Evolutionary conservation across 2,888 invertebrate genomes (phyloP).

Genomic region (Dimorphilus gyrociliatus): DNA sequence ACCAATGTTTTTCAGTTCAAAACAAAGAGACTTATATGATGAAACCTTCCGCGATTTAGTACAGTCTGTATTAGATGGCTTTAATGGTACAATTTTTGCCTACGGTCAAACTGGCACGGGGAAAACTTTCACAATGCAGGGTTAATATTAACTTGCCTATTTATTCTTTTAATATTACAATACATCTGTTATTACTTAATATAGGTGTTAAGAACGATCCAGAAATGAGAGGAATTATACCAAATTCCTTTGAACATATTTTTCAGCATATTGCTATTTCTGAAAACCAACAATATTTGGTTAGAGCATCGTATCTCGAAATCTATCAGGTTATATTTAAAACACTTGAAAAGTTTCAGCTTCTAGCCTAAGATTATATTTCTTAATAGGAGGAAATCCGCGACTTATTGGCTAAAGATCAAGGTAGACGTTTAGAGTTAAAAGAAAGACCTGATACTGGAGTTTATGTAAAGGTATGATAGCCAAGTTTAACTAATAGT

Average conservation of each 20-base stretch:
- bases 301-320: constrained; percentile 88
- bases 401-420: constrained; percentile 55
- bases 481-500: neutral
- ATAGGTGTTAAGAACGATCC: constrained; percentile 48
- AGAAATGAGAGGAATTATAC: constrained; percentile 72
- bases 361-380: constrained; percentile 1
- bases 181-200: constrained; percentile 6
- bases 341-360: too few species aligned
- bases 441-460: constrained; percentile 64
- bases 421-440: constrained; percentile 51
- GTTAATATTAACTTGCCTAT: constrained; percentile 20
- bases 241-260: constrained; percentile 89
- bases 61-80: constrained; percentile 84
- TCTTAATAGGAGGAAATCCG: constrained; percentile 42
- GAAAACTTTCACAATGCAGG: constrained; percentile 54
- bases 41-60: constrained; percentile 88
- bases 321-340: constrained; percentile 95
- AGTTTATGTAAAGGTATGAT: constrained; percentile 63
- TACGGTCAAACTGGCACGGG: constrained; percentile 99
- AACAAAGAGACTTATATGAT: constrained; percentile 81
- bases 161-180: neutral
- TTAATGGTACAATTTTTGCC: constrained; percentile 97
- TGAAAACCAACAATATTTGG: constrained; percentile 81
- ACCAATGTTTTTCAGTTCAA: constrained; percentile 45
- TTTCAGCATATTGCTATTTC: constrained; percentile 84